Evolutionary conservation across 2,888 invertebrate genomes (phyloP).

Genomic region (Eupeodes luniger): DNA sequence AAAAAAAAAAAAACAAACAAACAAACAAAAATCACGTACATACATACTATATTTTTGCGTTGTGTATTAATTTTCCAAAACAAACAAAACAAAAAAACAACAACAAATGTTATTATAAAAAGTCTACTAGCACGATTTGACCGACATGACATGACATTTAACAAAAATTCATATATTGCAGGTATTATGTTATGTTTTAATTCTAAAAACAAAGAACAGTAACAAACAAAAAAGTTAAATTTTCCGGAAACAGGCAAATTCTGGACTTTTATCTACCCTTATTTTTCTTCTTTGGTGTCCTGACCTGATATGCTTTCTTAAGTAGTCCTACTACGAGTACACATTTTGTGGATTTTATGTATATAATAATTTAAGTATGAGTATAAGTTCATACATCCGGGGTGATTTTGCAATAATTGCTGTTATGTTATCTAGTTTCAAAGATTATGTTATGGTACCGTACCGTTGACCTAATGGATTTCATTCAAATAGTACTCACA

Average conservation of each 20-base stretch:
- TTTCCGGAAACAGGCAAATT: not conserved
- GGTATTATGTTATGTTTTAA: no score
- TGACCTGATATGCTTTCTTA: not conserved
- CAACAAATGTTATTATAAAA: no score
- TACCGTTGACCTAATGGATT: not conserved
- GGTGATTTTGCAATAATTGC: not conserved
- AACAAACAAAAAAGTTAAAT: not conserved
- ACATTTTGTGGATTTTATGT: not conserved
- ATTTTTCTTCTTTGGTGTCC: not conserved
- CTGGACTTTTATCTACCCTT: not conserved
- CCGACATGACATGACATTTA: no score
- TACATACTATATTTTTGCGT: no score
- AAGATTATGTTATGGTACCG: not conserved
- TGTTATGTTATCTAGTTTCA: not conserved
- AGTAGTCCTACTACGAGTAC: not conserved
- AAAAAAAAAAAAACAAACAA: no score
- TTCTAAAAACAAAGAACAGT: no score
- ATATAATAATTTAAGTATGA: not conserved
- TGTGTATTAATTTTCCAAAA: no score
- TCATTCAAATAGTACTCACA: not conserved
- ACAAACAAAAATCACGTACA: no score
- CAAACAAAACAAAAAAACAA: no score
- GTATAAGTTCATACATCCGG: not conserved
- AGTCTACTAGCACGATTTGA: no score
- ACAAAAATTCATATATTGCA: no score